These are phyloP conservation scores for Ceratotherium simum DNA, from an alignment of 2,113 vertebrate species.

Conservation along the genomic window DNA sequence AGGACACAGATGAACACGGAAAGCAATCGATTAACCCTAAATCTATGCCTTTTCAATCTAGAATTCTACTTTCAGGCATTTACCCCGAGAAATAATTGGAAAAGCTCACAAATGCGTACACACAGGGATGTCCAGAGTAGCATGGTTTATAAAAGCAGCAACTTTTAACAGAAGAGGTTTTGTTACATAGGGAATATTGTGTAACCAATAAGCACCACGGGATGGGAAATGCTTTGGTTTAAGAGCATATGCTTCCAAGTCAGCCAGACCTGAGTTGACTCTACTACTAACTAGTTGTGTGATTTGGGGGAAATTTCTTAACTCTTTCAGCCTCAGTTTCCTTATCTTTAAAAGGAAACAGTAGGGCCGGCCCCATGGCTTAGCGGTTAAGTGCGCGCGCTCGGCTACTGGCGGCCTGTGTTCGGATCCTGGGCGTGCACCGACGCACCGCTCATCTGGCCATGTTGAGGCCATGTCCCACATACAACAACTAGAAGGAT, in stretches of 20 bases:
- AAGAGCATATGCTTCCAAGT: not conserved
- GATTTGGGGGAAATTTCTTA: not conserved
- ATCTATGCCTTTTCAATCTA: not conserved
- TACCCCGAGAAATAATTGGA: not conserved
- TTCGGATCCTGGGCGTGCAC: too few relatives aligned
- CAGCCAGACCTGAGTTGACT: not conserved
- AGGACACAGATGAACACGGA: not conserved
- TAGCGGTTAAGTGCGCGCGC: too few relatives aligned
- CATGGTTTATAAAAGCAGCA: not conserved
- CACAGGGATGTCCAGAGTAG: not conserved
- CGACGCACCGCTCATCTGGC: too few relatives aligned
- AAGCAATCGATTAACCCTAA: not conserved
- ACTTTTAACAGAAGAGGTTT: not conserved
- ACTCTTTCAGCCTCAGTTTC: not conserved
- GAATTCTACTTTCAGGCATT: not conserved
- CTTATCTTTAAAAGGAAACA: constrained; percentile 27
- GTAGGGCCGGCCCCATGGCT: too few relatives aligned
- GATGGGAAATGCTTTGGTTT: not conserved
- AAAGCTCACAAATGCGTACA: not conserved
- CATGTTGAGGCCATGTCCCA: too few relatives aligned
- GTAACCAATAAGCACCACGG: not conserved
- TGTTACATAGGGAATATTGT: not conserved
- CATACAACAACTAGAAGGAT: too few relatives aligned
- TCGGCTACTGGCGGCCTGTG: too few relatives aligned
- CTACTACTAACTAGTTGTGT: not conserved